Percentiles rank a stretch among this genome's conserved stretches.
phyloP scores from a whole-genome alignment of 2,113 vertebrate species.

The Carassius carassius region DNA sequence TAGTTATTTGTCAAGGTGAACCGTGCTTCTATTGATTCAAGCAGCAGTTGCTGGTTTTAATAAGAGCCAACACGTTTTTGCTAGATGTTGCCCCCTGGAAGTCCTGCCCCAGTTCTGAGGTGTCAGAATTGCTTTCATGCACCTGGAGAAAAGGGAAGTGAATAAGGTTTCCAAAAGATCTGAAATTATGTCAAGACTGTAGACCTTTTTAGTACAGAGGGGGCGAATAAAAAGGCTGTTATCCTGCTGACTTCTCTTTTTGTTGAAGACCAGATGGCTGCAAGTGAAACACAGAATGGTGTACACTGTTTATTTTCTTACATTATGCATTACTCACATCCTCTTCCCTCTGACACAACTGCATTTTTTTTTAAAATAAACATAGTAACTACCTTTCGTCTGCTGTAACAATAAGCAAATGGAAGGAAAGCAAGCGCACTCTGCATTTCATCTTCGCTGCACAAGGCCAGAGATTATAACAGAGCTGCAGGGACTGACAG shows the following conservation, averaged over 20 bases:
- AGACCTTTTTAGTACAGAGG: background rate
- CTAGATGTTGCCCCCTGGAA: background rate
- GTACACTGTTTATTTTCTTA: background rate
- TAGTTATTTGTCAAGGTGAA: slow-evolving; percentile 30
- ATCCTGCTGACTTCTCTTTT: background rate
- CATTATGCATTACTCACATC: background rate
- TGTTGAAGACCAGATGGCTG: background rate
- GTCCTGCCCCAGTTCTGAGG: slow-evolving; percentile 22
- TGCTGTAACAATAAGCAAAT: background rate
- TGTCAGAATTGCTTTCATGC: slow-evolving; percentile 26
- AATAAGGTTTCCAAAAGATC: slow-evolving; percentile 34
- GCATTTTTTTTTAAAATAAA: background rate
- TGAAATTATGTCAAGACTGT: slow-evolving; percentile 5
- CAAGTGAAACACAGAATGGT: background rate
- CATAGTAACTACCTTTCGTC: background rate
- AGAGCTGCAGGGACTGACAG: slow-evolving; percentile 43
- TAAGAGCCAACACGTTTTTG: slow-evolving; percentile 11
- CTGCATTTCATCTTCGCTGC: background rate
- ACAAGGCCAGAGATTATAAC: slow-evolving; percentile 39
- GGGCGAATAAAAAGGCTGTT: slow-evolving; percentile 2
- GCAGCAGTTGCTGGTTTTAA: slow-evolving; percentile 41
- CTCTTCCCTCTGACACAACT: background rate
- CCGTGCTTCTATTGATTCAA: background rate
- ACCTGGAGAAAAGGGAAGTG: background rate
- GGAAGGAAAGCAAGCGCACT: background rate